Conservation (phyloP, 2,113 vertebrate species). For the Typhlomys cinereus region DNA sequence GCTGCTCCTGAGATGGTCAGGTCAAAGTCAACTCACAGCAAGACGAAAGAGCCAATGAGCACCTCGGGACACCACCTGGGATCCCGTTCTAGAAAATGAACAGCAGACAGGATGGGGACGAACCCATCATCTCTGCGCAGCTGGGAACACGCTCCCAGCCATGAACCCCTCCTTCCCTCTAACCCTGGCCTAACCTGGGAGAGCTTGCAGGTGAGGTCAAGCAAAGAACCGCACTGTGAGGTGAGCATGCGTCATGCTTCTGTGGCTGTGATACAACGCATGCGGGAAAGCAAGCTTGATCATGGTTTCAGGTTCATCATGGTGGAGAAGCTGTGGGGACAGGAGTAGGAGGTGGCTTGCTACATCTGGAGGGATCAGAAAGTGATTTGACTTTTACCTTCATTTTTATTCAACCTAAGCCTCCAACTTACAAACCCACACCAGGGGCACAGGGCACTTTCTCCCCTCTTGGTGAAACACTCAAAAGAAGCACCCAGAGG, state of each 20-base stretch:
- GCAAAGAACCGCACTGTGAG: accelerated
- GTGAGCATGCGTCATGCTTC: neutral
- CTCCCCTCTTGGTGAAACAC: neutral
- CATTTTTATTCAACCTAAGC: neutral
- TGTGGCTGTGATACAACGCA: neutral
- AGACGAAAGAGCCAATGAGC: neutral
- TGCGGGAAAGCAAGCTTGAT: neutral
- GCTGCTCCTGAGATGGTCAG: neutral
- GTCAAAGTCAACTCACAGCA: neutral
- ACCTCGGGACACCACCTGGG: neutral
- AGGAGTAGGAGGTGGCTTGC: neutral
- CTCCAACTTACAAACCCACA: neutral
- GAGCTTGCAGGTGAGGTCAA: neutral
- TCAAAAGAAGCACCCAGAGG: neutral
- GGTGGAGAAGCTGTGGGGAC: too few species aligned
- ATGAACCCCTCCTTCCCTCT: neutral
- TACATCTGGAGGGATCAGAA: neutral
- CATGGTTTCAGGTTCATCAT: neutral
- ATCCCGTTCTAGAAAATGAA: neutral
- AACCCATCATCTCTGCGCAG: neutral
- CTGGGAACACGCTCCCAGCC: too few species aligned
- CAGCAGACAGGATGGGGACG: neutral
- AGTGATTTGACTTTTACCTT: neutral
- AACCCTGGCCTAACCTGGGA: neutral
- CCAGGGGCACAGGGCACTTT: neutral